Evolutionary conservation across 2,797 vertebrate species (phyloP).

Genomic region (Delichon dasypus): DNA sequence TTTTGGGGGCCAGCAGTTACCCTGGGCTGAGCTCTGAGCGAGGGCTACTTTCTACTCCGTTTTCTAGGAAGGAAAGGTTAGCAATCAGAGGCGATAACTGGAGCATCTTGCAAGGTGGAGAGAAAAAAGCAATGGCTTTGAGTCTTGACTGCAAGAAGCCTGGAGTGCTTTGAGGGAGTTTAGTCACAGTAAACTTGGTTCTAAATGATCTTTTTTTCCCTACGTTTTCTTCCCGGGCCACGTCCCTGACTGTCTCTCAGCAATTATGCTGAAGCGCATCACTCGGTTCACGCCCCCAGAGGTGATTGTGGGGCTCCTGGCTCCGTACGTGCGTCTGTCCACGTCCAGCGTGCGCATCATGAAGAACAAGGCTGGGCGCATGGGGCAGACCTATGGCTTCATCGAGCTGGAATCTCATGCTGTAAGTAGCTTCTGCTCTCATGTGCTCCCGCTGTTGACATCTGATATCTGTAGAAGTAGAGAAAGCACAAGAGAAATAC

Average conservation of each 20-base stretch:
- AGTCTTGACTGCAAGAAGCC: background rate
- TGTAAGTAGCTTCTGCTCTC: slow-evolving; percentile 73
- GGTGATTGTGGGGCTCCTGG: slow-evolving; percentile 89
- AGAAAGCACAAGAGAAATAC: background rate
- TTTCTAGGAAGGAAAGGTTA: background rate
- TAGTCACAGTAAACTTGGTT: background rate
- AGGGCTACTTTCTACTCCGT: background rate
- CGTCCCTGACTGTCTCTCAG: slow-evolving; percentile 59
- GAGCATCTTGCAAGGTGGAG: background rate
- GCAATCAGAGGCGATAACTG: fast-evolving
- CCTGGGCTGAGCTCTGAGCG: background rate
- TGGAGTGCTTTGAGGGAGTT: background rate
- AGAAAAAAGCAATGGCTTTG: background rate
- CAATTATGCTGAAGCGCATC: slow-evolving; percentile 94
- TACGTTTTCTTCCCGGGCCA: background rate
- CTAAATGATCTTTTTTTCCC: background rate
- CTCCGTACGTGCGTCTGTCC: slow-evolving; percentile 89
- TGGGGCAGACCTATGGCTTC: slow-evolving; percentile 92
- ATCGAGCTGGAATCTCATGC: slow-evolving; percentile 97
- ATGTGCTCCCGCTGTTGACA: background rate
- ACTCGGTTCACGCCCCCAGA: slow-evolving; percentile 89
- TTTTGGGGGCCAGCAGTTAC: background rate
- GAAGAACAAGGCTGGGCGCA: slow-evolving; percentile 87
- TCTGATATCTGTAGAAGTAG: background rate
- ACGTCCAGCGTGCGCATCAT: slow-evolving; percentile 93